These are phyloP conservation scores for Lasiommata megera DNA, from an alignment of 2,888 invertebrate species.

Conservation along the genomic window DNA sequence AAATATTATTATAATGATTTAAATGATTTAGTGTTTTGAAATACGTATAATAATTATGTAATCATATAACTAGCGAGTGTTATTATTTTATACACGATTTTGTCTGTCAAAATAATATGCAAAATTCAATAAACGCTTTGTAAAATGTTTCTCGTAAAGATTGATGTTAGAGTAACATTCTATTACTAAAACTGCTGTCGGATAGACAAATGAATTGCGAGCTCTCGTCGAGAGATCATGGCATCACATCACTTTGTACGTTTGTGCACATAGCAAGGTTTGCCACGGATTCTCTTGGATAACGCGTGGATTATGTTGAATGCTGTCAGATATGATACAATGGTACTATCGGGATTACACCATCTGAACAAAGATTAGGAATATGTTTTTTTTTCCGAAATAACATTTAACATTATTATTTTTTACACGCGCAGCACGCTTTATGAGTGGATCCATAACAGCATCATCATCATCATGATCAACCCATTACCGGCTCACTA, in stretches of 20 bases:
- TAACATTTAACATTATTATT: no score
- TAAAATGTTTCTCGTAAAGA: slow-evolving; percentile 7
- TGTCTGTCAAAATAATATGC: not conserved
- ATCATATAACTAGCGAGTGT: no score
- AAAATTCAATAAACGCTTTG: slow-evolving; percentile 3
- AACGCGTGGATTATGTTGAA: not conserved
- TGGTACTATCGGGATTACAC: not conserved
- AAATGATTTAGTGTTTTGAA: no score
- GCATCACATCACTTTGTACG: slow-evolving; percentile 12
- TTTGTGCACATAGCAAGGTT: not conserved
- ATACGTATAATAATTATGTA: no score
- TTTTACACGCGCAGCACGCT: no score
- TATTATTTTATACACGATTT: no score
- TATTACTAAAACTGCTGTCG: slow-evolving; percentile 14
- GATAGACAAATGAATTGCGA: slow-evolving; percentile 18
- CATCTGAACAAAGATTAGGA: not conserved
- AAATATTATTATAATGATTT: no score
- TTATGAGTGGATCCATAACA: no score
- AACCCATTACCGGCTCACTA: no score
- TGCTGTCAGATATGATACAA: not conserved
- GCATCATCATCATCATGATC: no score
- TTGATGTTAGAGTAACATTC: slow-evolving; percentile 11
- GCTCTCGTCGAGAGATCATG: slow-evolving; percentile 10
- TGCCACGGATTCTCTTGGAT: not conserved
- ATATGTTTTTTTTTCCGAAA: no score